Base-by-base conservation (phyloP, 2,888 invertebrate species). In the Amphipoea lucens region DNA sequence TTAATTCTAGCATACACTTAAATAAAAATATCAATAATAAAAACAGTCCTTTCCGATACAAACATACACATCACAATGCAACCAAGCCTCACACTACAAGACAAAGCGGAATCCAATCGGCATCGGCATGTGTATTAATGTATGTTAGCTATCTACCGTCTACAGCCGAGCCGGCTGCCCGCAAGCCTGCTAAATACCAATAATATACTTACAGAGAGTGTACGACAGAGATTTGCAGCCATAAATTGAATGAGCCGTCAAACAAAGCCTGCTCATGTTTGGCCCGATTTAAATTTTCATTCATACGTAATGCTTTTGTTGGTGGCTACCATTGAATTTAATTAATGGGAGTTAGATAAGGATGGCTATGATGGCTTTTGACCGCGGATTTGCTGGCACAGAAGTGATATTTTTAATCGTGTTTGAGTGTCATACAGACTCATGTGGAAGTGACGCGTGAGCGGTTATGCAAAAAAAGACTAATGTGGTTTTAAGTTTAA, bases 201-300 rank as follows among this genome's bases (percentile, higher is more conserved):
- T 95, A 95, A 93, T 89, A 92, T 93, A 94, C 95, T 96, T 94
- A 95, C 89, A 91, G 90, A 84, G 96, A 93, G 92, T 96, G 96
- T 90, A 87, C 90, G 90, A 90, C 84, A 72, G 94, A 95, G 96
- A 96, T 96, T 96, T 93, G 93, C 91, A 91, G 90, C 91, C 93
- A 92, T 92, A 92, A 94, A 96, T 95, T 95, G 95, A 95, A 95
- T 92, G 92, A 91, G 86, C 83, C 73, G 62, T 81, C 76, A 78
- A 71, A 90, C 90, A 90, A 89, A 83, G 78, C 82, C 80, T 87
- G 88, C 87, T 90, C 91, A 91, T 93, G 92, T 93, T 90, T 92
- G 91, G 88, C 87, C 86, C 88, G 91, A 93, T 95, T 95, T 91
- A 93, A 95, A 94, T 93, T 94, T 91, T 91, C 91, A 92, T 91